Base-by-base conservation (phyloP, 2,888 invertebrate species). In the Eupithecia dodoneata region DNA sequence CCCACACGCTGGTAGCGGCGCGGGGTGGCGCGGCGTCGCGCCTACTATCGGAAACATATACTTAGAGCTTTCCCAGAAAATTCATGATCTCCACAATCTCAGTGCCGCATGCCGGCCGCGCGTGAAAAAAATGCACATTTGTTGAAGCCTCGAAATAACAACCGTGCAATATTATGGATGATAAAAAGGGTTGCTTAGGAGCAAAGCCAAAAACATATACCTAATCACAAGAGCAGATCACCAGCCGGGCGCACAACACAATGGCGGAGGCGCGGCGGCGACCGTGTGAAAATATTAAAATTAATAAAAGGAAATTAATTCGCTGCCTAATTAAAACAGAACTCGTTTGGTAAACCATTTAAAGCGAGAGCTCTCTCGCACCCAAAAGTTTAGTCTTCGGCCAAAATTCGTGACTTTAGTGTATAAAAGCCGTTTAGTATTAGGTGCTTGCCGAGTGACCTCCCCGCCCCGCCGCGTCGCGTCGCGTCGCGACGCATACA, bases 401-500 rank as follows among this genome's bases (percentile, higher is more conserved):
- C 52, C 52, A 15, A 15, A 52, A 55, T 52, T 52, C 15, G 55
- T 9, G 45, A 69, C 72, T 72, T 74, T 5, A 63, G 47, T 75
- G 47, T 75, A 78, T 78, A 76, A 78, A 75, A 78, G 71, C 76
- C 74, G 78, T 76, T 78, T 76, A 71, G 75, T 71, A 73, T 74
- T 76, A 73, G 74, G 74, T 65, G 52, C 44, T 44, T 47, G 49
- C 13, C 72, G 75, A 71, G 75, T 65, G 79, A 79, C 63, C 74
- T 72, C 78, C 65, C n/a, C 67, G 55, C 67, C 66, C 55, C 72
- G 42, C 63, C 73, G 75, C 63, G 30, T 71, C 59, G 67, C 72
- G 72, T 47, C 71, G 76, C 82, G 83, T 85, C 86, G 30, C 80
- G 77, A 73, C 80, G 87, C 87, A 86, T 87, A 84, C 84, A 83